phyloP scores from a whole-genome alignment of 2,888 invertebrate genomes.

The Drosophila conformis region DNA sequence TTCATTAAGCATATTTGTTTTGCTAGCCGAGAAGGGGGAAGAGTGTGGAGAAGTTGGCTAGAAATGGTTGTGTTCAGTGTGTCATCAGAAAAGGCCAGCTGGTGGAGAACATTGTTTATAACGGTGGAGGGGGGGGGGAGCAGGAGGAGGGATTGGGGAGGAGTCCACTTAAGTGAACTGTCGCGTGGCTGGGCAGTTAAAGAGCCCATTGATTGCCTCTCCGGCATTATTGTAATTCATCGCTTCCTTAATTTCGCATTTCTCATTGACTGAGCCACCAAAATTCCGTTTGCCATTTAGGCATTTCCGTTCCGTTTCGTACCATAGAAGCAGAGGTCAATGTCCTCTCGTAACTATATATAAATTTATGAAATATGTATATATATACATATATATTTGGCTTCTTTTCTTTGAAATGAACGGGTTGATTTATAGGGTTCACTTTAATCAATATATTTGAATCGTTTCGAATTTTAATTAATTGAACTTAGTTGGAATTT shows the following conservation, averaged over 20 bases:
- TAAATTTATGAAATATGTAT: background rate
- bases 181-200: conserved; percentile 22
- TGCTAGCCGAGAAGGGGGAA: conserved; percentile 1
- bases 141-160: background rate
- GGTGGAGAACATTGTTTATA: background rate
- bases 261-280: conserved; percentile 24
- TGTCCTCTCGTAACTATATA: background rate
- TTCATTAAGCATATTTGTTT: conserved; percentile 59
- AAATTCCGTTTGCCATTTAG: conserved; percentile 23
- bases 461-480: background rate
- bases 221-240: conserved; percentile 25
- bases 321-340: conserved; percentile 11
- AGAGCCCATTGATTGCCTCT: conserved; percentile 42
- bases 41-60: background rate
- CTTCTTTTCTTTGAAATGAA: background rate
- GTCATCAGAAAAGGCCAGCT: conserved; percentile 26
- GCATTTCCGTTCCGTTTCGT: conserved; percentile 41
- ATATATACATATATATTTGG: background rate
- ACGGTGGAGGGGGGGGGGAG: background rate
- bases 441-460: background rate
- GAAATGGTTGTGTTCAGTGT: conserved; percentile 13
- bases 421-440: background rate
- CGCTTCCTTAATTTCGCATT: conserved; percentile 2
- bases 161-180: conserved; percentile 20
- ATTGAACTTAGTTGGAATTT: background rate